phyloP scores from a whole-genome alignment of 2,797 vertebrate species.

The Taeniopygia guttata region DNA sequence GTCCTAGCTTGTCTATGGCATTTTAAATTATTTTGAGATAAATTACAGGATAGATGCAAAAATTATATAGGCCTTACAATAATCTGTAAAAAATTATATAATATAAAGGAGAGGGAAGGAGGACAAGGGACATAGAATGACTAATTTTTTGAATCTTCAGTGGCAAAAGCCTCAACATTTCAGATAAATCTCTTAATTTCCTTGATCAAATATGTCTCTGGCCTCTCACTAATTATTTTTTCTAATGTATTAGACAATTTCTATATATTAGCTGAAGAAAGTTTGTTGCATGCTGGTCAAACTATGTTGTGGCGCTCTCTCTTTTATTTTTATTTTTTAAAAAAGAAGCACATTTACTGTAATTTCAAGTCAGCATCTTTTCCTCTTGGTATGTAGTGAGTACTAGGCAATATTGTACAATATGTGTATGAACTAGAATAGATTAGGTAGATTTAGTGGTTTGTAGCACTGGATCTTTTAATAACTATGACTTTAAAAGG shows the following conservation, averaged over 20 bases:
- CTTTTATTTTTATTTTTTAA: conserved; percentile 35
- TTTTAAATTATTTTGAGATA: conserved; percentile 62
- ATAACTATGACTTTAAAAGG: conserved; percentile 51
- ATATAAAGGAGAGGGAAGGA: conserved; percentile 27
- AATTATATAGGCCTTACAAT: conserved; percentile 55
- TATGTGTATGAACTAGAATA: conserved; percentile 75
- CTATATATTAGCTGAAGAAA: conserved; percentile 59
- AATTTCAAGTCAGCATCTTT: conserved; percentile 60
- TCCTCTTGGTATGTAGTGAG: conserved; percentile 70
- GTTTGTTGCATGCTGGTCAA: conserved; percentile 74
- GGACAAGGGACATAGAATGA: conserved; percentile 11
- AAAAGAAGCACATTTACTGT: conserved; percentile 71
- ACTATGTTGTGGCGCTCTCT: conserved; percentile 59
- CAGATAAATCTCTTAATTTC: conserved; percentile 41
- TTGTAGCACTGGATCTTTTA: conserved; percentile 66
- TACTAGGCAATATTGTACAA: conserved; percentile 70
- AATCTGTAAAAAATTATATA: conserved; percentile 28
- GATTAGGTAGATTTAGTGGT: conserved; percentile 74
- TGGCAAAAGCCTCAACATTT: conserved; percentile 52
- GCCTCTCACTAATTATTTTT: conserved; percentile 66
- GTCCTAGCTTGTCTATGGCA: conserved; percentile 53
- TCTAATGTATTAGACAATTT: conserved; percentile 58
- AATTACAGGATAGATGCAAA: conserved; percentile 44
- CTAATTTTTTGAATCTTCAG: conserved; percentile 47
- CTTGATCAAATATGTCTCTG: conserved; percentile 41